Evolutionary conservation across 2,797 vertebrate species (phyloP), one percentile per base, ranked within the genome.

Genomic region (Lagocephalus sceleratus): DNA sequence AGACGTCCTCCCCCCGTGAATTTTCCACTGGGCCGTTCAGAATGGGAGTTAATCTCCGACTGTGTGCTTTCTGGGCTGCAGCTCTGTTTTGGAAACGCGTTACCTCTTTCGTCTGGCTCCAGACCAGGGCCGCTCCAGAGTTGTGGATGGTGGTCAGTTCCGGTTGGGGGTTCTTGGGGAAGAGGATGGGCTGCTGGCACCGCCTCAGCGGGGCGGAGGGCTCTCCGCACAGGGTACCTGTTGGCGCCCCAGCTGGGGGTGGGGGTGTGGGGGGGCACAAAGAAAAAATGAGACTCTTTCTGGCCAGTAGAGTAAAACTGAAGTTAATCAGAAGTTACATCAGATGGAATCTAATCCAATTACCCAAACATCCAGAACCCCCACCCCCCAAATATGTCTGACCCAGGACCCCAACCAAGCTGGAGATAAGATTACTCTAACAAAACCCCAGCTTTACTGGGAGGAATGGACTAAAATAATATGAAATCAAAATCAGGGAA

Each of bases 141-240:
- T 88, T 88, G 78, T 80, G 81, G 84, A 88, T 88, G 82, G 78
- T 88, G 61, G 79, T 87, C 63, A 87, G 79, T 55, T 90, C 87
- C 5, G 89, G 81, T 23, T 84, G 45, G 11, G 75, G 79, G 66
- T 90, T 88, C 70, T 91, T 87, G 63, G 89, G 88, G 58, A 88
- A 88, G 52, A 90, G 82, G 21, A 89, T 83, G 8, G 89, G 85
- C 76, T 90, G 89, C 81, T 83, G 87, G 84, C 88, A 90, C 29
- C 91, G 84, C 59, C 91, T 90, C 44, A 92, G 81, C 2, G 91
- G 91, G 69, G 91, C 90, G 0, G 91, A 92, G 1, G 87, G 84
- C 66, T 92, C 91, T 1, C 91, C 91, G 12, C 91, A 91, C 58
- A 92, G 76, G 54, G 91, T 90, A 21, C 91, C 91, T n/a, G 73